Conservation (phyloP, 2,888 invertebrate genomes). For the Stenichneumon culpator region DNA sequence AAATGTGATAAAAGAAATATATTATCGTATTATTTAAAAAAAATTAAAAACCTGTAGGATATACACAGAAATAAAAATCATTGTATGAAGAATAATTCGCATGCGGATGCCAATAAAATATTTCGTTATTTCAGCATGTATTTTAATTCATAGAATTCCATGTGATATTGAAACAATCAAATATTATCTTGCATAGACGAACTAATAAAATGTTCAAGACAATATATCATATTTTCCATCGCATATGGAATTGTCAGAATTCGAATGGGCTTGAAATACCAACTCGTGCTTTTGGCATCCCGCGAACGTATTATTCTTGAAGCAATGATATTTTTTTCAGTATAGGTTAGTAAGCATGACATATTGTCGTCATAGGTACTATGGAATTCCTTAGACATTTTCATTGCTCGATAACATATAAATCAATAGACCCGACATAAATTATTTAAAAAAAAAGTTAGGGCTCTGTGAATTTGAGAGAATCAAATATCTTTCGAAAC, state of each 20-base stretch:
- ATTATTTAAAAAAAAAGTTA: not conserved
- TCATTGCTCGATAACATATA: not conserved
- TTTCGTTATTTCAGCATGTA: not conserved
- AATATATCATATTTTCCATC: not conserved
- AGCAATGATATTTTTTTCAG: not conserved
- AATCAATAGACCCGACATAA: not conserved
- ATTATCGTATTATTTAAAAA: not conserved
- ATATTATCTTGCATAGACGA: not conserved
- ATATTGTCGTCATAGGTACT: not conserved
- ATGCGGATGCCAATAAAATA: not conserved
- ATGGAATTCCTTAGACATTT: not conserved
- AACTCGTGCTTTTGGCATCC: not conserved
- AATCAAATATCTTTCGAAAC: not conserved
- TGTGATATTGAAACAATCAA: not conserved
- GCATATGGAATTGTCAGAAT: too few species aligned
- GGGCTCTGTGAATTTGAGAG: not conserved
- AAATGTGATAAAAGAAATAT: not conserved
- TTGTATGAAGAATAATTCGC: too few species aligned
- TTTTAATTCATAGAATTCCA: not conserved
- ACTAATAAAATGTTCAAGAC: too few species aligned
- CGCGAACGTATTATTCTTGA: not conserved
- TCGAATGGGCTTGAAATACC: not conserved
- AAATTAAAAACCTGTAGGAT: too few species aligned
- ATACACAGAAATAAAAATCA: not conserved
- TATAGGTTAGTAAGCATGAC: not conserved